Conservation (phyloP, 2,797 vertebrate genomes). For the Hyperoplus immaculatus region DNA sequence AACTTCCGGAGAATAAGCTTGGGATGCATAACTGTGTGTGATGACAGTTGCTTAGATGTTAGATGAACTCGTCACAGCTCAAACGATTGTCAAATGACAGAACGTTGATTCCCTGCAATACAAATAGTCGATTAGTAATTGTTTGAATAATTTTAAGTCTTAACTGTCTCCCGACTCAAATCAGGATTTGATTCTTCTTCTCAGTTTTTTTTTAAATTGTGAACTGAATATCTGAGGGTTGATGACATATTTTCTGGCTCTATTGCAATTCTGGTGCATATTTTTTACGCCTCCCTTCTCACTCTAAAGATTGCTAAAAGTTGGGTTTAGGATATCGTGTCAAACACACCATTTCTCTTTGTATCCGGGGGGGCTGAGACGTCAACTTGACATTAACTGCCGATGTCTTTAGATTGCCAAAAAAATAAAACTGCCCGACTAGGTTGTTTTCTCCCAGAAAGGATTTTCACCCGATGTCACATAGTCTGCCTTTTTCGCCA, state of each 20-base stretch:
- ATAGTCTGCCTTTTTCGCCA: conserved; percentile 1
- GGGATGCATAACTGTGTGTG: background rate
- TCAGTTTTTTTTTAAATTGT: background rate
- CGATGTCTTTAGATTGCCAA: conserved; percentile 31
- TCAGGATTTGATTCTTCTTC: background rate
- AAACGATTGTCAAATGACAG: background rate
- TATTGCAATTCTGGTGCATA: no score
- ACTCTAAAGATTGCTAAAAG: background rate
- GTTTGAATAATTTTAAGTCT: background rate
- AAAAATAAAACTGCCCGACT: conserved; percentile 29
- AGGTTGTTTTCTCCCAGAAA: background rate
- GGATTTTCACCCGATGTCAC: background rate
- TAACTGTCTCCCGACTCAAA: background rate
- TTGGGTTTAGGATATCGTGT: background rate
- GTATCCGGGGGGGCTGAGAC: conserved; percentile 11
- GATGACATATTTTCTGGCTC: background rate
- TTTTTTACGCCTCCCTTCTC: background rate
- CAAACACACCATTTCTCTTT: conserved; percentile 21
- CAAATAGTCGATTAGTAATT: background rate
- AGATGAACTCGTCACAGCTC: background rate
- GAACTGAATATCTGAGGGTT: background rate
- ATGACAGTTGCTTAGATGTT: background rate
- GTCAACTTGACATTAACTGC: conserved; percentile 42
- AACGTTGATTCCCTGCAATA: background rate
- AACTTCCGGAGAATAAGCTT: background rate